Conservation (phyloP, 2,888 invertebrate genomes). For the Deroplatys truncata region DNA sequence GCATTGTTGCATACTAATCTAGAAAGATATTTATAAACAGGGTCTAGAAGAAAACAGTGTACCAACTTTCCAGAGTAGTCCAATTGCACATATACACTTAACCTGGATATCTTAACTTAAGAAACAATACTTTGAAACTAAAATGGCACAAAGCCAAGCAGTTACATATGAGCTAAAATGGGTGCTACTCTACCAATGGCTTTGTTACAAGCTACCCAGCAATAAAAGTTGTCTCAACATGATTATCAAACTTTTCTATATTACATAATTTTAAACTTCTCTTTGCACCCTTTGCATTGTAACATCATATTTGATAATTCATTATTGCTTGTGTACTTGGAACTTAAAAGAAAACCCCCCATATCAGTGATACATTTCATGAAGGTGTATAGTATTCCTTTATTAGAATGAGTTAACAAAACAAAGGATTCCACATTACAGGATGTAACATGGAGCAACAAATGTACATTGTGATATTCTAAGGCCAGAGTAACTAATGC, state of each 20-base stretch:
- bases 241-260: background rate
- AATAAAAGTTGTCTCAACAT: background rate
- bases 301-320: too few relatives aligned
- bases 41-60: background rate
- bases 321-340: too few relatives aligned
- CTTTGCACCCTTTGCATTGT: too few relatives aligned
- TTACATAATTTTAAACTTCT: background rate
- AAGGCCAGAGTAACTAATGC: background rate
- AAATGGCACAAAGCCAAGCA: too few relatives aligned
- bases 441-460: background rate
- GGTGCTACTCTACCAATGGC: background rate
- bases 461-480: background rate
- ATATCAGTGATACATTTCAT: background rate
- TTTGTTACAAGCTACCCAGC: background rate
- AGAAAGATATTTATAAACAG: background rate
- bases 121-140: too few relatives aligned
- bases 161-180: background rate
- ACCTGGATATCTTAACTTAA: too few relatives aligned
- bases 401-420: background rate
- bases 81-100: too few relatives aligned
- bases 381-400: background rate
- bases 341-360: too few relatives aligned
- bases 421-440: background rate
- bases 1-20: background rate
- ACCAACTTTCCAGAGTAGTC: too few relatives aligned